Conservation (phyloP, 2,888 invertebrate genomes). For the Graphium colonna region DNA sequence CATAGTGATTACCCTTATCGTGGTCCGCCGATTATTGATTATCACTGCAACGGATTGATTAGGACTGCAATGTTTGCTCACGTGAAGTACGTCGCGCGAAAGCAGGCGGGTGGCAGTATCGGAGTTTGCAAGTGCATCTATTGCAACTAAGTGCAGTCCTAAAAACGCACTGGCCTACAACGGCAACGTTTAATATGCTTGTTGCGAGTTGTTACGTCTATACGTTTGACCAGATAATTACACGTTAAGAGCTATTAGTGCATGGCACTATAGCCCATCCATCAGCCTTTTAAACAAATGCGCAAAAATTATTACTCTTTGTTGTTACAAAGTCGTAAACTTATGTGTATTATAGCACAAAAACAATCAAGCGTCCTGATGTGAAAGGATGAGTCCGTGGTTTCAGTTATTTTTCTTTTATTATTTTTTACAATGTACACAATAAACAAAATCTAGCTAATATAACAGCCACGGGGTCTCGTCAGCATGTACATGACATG, state of each 20-base stretch:
- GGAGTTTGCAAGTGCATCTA: not conserved
- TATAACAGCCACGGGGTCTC: too few relatives aligned
- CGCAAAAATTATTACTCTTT: too few relatives aligned
- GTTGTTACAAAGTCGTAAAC: too few relatives aligned
- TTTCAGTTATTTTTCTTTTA: too few relatives aligned
- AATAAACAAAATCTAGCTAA: too few relatives aligned
- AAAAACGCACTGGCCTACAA: slow-evolving; percentile 7
- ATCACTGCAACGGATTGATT: slow-evolving; percentile 33
- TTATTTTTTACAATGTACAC: too few relatives aligned
- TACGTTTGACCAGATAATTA: slow-evolving; percentile 1
- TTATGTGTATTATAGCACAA: too few relatives aligned
- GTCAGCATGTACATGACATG: too few relatives aligned
- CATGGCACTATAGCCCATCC: too few relatives aligned
- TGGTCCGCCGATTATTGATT: slow-evolving; percentile 46
- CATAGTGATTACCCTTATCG: slow-evolving; percentile 55
- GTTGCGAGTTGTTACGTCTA: slow-evolving; percentile 7
- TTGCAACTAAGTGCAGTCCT: not conserved
- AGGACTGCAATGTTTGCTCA: slow-evolving; percentile 44
- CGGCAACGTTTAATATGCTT: not conserved
- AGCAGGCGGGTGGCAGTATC: not conserved
- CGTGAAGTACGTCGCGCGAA: slow-evolving; percentile 21
- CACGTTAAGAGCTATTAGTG: slow-evolving; percentile 8
- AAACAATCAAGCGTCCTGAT: too few relatives aligned
- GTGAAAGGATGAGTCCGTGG: too few relatives aligned
- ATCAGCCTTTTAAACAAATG: too few relatives aligned